These are phyloP conservation scores for Petrocephalus schoutedeni DNA, from an alignment of 2,797 vertebrate species.

Conservation along the genomic window DNA sequence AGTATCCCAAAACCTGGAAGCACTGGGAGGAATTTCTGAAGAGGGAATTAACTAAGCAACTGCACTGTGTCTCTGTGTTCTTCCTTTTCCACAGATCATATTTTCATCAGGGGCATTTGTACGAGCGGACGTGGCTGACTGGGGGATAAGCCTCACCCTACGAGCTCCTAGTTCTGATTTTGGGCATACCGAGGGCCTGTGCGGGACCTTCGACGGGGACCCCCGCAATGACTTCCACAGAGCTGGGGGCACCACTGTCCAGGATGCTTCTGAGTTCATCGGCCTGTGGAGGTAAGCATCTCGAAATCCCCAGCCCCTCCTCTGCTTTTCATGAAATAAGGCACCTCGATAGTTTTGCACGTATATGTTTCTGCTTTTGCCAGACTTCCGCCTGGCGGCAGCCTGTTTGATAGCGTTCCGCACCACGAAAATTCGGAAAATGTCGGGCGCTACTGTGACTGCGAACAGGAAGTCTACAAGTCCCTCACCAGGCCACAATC, in stretches of 20 bases:
- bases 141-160: constrained; percentile 82
- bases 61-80: not conserved
- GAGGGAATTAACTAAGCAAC: not conserved
- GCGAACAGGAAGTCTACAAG: constrained; percentile 41
- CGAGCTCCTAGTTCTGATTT: constrained; percentile 69
- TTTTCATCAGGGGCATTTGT: constrained; percentile 80
- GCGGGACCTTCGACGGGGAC: constrained; percentile 74
- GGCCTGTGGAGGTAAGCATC: constrained; percentile 71
- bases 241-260: constrained; percentile 47
- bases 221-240: constrained; percentile 73
- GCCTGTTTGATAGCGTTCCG: constrained; percentile 73
- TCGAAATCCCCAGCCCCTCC: not conserved
- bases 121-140: constrained; percentile 73
- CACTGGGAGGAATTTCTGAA: not conserved
- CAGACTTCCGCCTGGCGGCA: constrained; percentile 73
- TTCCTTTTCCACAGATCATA: constrained; percentile 54
- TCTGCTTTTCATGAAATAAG: not conserved
- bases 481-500: constrained; percentile 40
- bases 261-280: constrained; percentile 59
- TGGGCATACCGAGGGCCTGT: constrained; percentile 71
- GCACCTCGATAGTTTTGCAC: not conserved
- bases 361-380: not conserved
- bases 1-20: not conserved
- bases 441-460: constrained; percentile 64
- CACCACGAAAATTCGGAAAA: constrained; percentile 35